Base-by-base conservation (phyloP, 1,140 invertebrate species). In the Tetragonula clypearis region DNA sequence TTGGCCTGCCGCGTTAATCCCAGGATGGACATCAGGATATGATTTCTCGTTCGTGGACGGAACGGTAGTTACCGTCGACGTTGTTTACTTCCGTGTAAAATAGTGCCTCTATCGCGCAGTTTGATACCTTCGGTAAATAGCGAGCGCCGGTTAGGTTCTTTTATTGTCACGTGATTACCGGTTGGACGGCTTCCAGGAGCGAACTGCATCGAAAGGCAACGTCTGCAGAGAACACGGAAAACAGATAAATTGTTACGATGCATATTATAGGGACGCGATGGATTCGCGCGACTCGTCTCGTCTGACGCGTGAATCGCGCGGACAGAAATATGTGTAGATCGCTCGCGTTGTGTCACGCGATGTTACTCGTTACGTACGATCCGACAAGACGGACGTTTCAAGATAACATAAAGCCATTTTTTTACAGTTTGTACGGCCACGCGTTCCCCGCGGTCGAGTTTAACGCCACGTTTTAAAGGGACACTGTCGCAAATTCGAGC, bases 171-270 rank as follows among this genome's bases (percentile, higher is more conserved):
- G 41, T 55, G 49, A 53, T 53, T 55, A 74, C 49, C 49, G n/a
- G 49, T 74, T 74, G 49, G 72, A 74, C 26, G 17, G 73, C 21
- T 56, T 74, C 53, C 73, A 75, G 53, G 6, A 56, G 12, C 26
- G 26, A 2, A 56, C 53, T 56, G 19, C 19, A 19, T 55, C 19
- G 73, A 56, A 56, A 53, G 73, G 30, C 23, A 55, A 73, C 60
- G n/a, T 74, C 53, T 23, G 26, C 11, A 30, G 73, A 21, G 26
- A 49, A 8, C 41, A 49, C 41, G 41, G 53, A 12, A 3, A 30
- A 30, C 19, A 14, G 73, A 75, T 75, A 75, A 75, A 75, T 75
- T 75, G 73, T 75, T 75, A 14, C 73, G 73, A 56, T 56, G 73
- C n/a, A 30, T 56, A 56, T 56, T 75, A 56, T 56, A 73, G 53